Evolutionary conservation across 2,113 vertebrate genomes (phyloP).

Genomic region (Colistium nudipinnis): DNA sequence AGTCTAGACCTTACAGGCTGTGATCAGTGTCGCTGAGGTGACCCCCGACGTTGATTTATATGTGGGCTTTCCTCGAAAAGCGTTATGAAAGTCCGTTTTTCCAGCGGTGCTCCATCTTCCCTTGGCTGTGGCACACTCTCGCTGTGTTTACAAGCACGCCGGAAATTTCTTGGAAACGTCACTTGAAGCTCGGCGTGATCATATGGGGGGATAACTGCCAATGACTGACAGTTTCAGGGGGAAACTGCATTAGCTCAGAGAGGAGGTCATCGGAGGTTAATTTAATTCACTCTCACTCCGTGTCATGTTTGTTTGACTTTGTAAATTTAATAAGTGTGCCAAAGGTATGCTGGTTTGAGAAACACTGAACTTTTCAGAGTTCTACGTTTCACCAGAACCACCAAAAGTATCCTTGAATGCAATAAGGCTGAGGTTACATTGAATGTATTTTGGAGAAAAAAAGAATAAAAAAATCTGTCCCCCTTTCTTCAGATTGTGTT

Average conservation of each 20-base stretch:
- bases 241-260: slow-evolving; percentile 64
- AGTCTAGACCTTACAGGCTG: slow-evolving; percentile 61
- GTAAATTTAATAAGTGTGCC: slow-evolving; percentile 64
- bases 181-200: slow-evolving; percentile 55
- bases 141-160: slow-evolving; percentile 38
- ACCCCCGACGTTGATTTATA: slow-evolving; percentile 29
- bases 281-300: slow-evolving; percentile 67
- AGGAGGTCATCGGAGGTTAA: slow-evolving; percentile 65
- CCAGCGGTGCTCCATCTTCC: slow-evolving; percentile 52
- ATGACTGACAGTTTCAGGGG: slow-evolving; percentile 33
- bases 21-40: slow-evolving; percentile 39
- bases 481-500: too few species aligned
- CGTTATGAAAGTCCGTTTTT: slow-evolving; percentile 35
- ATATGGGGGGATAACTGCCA: slow-evolving; percentile 33
- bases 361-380: slow-evolving; percentile 17
- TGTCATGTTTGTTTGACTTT: slow-evolving; percentile 66
- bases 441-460: slow-evolving; percentile 5
- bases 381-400: slow-evolving; percentile 42
- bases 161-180: slow-evolving; percentile 55
- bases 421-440: slow-evolving; percentile 14
- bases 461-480: too few species aligned
- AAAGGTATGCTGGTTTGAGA: slow-evolving; percentile 43
- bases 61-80: slow-evolving; percentile 37
- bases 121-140: slow-evolving; percentile 9
- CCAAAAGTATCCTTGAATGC: slow-evolving; percentile 17